These are phyloP conservation scores for Papilio xuthus DNA, from an alignment of 1,140 invertebrate genomes.

Conservation along the genomic window DNA sequence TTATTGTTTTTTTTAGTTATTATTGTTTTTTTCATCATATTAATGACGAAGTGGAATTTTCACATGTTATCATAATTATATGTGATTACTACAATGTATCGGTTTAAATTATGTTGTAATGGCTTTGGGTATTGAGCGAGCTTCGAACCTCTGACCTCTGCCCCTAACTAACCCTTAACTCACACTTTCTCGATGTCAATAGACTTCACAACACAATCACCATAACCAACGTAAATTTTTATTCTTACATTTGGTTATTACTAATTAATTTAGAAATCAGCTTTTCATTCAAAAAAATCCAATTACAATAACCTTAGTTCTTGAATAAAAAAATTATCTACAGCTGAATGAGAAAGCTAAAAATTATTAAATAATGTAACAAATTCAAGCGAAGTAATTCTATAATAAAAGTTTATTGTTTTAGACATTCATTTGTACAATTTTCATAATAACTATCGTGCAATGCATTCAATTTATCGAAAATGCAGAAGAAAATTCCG, in stretches of 20 bases:
- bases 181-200: neutral
- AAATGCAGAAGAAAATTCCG: neutral
- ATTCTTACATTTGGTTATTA: neutral
- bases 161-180: neutral
- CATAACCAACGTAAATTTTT: neutral
- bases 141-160: conserved; percentile 13
- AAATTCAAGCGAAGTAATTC: neutral
- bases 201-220: neutral
- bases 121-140: neutral
- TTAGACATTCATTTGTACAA: neutral
- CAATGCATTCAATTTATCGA: conserved; percentile 23
- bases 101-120: neutral
- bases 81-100: neutral
- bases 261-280: neutral
- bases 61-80: neutral
- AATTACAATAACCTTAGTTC: too few species aligned
- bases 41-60: neutral
- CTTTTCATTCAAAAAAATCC: neutral
- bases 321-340: too few species aligned
- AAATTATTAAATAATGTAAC: too few species aligned
- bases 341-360: too few species aligned
- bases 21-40: too few species aligned
- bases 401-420: neutral
- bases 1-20: too few species aligned
- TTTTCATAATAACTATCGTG: neutral